Evolutionary conservation across 2,797 vertebrate species (phyloP).

Genomic region (Macropus fuliginosus): DNA sequence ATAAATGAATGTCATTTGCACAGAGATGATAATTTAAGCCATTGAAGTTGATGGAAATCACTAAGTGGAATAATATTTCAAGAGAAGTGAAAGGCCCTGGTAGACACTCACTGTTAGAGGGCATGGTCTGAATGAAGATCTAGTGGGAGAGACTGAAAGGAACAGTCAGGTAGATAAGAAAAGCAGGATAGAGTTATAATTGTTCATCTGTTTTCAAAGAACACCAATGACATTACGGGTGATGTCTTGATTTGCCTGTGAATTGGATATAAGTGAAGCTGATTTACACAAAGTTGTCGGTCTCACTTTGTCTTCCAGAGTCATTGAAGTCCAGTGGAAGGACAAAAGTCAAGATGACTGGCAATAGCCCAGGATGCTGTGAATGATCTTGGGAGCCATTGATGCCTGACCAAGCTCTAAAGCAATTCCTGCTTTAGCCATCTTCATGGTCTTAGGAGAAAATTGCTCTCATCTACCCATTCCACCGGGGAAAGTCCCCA

Average conservation of each 20-base stretch:
- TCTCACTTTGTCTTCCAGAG: neutral
- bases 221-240: neutral
- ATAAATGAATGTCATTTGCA: neutral
- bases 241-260: neutral
- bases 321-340: neutral
- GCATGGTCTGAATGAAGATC: neutral
- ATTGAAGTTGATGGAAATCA: neutral
- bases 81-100: neutral
- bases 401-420: neutral
- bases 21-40: neutral
- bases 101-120: neutral
- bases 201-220: neutral
- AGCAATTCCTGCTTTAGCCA: neutral
- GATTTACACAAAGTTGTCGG: neutral
- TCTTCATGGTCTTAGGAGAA: neutral
- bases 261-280: neutral
- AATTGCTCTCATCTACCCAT: neutral
- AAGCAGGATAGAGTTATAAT: neutral
- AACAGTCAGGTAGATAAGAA: neutral
- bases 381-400: neutral
- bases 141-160: neutral
- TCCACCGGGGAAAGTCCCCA: neutral
- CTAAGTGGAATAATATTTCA: neutral
- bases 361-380: neutral
- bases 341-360: neutral